Base-by-base conservation (phyloP, 2,113 vertebrate species). In the Coptodon bakossiorum region DNA sequence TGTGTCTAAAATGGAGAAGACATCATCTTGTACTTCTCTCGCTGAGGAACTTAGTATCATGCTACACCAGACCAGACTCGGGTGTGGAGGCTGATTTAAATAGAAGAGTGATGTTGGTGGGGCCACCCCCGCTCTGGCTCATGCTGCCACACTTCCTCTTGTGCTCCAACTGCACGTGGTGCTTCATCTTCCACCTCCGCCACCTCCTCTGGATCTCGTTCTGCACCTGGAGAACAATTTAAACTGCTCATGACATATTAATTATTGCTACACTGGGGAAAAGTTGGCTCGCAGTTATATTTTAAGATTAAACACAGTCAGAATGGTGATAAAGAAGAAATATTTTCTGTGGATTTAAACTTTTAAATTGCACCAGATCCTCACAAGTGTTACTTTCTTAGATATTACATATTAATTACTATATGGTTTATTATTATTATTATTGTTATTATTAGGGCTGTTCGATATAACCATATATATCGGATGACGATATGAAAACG, bases 31-130 rank as follows among this genome's bases (percentile, higher is more conserved):
- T 11, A n/a, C 12, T 63, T 11, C 8, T 63, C 31, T 63, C 3
- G 9, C 29, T n/a, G 31, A 66, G 17, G 29, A 66, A 0, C 0
- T 17, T 36, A 0, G 6, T 13, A n/a, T 40, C 63, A 22, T 2
- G 63, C 34, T 68, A 68, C 63, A 40, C 34, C 34, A 40, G 63
- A 31, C 19, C 63, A 68, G 63, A 68, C 34, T 68, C 19, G 1
- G 34, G 34, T 0, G 34, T 40, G 63, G 63, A 40, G 19, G 63
- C 27, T 22, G 19, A 68, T 68, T 68, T 68, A 5, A 19, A 38
- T 13, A 40, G 19, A 36, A 40, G 63, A 40, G 34, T 1, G 63
- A 22, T 38, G 34, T 38, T 68, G 63, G 34, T 40, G 11, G 63
- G 63, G 11, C 63, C 63, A 13, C 34, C 19, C 34, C 34, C 4